Evolutionary conservation across 2,888 invertebrate genomes (phyloP).

Genomic region (Xestia ashworthii): DNA sequence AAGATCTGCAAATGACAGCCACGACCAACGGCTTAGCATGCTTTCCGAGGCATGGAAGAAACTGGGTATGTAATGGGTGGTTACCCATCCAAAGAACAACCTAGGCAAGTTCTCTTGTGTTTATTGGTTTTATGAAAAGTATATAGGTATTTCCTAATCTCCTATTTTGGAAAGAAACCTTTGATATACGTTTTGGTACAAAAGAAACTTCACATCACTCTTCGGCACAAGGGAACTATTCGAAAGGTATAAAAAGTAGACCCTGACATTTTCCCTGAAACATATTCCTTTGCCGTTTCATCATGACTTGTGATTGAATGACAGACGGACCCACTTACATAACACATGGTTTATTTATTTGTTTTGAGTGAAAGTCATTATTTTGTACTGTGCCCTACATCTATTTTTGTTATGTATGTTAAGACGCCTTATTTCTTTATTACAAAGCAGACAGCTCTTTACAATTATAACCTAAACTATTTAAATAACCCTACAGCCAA

Average conservation of each 20-base stretch:
- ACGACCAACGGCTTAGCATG: too few species aligned
- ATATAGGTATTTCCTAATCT: neutral
- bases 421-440: neutral
- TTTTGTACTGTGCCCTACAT: neutral
- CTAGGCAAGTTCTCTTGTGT: too few species aligned
- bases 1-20: too few species aligned
- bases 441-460: too few species aligned
- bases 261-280: slow-evolving; percentile 1
- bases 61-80: too few species aligned
- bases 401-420: neutral
- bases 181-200: neutral
- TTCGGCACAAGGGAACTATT: neutral
- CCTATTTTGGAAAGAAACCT: neutral
- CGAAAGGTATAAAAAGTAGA: slow-evolving; percentile 6
- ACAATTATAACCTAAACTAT: too few species aligned
- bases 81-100: too few species aligned
- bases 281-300: neutral
- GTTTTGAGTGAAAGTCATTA: neutral
- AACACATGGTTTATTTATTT: neutral
- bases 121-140: neutral
- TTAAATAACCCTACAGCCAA: too few species aligned
- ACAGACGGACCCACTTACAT: slow-evolving; percentile 7
- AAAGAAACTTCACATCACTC: slow-evolving; percentile 3
- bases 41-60: too few species aligned
- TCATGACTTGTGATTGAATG: slow-evolving; percentile 4